Evolutionary conservation across 2,888 invertebrate species (phyloP), one percentile per base, ranked within the genome.

Genomic region (Halictus ligatus): DNA sequence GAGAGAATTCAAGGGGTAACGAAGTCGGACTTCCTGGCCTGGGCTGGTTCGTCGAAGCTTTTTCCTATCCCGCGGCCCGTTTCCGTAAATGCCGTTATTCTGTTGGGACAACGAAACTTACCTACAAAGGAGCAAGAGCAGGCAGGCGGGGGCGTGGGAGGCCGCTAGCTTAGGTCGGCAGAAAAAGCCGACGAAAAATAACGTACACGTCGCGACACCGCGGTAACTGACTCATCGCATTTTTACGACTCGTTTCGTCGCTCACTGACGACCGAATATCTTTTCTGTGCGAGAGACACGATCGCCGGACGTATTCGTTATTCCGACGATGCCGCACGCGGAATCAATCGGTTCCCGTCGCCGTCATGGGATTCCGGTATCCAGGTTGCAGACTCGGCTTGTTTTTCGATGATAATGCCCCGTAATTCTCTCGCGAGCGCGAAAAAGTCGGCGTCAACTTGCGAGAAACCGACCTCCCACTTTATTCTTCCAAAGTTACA

Each of bases 121-220:
- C 85, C 86, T 85, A 58, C 35, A 46, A 72, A 25, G 54, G 15
- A 43, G 58, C 18, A 40, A 15, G 2, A 13, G 35, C 35, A 54
- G 54, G 21, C 54, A n/a, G 54, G 54, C 54, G 54, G 21, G 54
- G 8, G 35, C 35, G 67, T 46, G 74, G 67, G 29, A n/a, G 43
- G 25, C 35, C 25, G 50, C 29, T 35, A 72, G 92, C 92, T 92
- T 92, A 91, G 90, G 81, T 93, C 92, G 90, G 91, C 92, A 90
- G 87, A 92, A 92, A 92, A 85, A 80, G 60, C 81, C 87, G 89
- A 89, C 87, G 86, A 81, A 86, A 86, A 83, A 87, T 83, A 87
- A 83, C 86, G 83, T 78, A 71, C 72, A 75, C 81, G 83, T 80
- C 81, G 85, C 54, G 58, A 72, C 73, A 18, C 72, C 74, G 74